Evolutionary conservation across 2,113 vertebrate species (phyloP).

Genomic region (Saimiri boliviensis): DNA sequence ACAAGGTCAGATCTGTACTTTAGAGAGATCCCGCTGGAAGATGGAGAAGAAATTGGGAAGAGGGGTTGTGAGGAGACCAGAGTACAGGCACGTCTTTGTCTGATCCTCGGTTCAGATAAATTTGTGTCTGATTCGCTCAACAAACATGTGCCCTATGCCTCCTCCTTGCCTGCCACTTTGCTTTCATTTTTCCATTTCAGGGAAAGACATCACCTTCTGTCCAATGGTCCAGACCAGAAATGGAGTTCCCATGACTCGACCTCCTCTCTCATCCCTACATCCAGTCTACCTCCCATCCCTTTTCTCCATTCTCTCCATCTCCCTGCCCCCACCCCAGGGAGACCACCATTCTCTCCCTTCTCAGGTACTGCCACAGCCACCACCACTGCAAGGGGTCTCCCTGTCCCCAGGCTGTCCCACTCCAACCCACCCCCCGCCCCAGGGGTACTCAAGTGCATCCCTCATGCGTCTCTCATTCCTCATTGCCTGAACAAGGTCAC

Average conservation of each 20-base stretch:
- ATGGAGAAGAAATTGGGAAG: not conserved
- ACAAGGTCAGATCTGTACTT: not conserved
- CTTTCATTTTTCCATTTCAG: not conserved
- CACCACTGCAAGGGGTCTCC: too few species aligned
- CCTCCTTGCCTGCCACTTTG: not conserved
- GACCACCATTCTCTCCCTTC: not conserved
- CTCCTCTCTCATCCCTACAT: too few species aligned
- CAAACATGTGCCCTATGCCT: fast-evolving
- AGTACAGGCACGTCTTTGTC: not conserved
- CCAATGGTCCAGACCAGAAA: not conserved
- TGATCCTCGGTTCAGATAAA: not conserved
- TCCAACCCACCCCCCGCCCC: not conserved
- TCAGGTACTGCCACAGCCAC: not conserved
- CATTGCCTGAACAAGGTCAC: not conserved
- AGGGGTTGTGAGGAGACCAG: not conserved
- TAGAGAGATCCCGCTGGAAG: not conserved
- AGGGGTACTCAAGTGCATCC: not conserved
- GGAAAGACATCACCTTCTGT: not conserved
- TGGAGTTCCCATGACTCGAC: not conserved
- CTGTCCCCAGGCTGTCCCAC: not conserved
- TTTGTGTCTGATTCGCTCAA: not conserved
- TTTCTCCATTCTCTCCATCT: not conserved
- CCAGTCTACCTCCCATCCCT: not conserved
- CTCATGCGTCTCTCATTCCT: not conserved
- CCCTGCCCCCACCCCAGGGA: not conserved